Conservation (phyloP, 2,113 vertebrate genomes). For the Corvus cornix region DNA sequence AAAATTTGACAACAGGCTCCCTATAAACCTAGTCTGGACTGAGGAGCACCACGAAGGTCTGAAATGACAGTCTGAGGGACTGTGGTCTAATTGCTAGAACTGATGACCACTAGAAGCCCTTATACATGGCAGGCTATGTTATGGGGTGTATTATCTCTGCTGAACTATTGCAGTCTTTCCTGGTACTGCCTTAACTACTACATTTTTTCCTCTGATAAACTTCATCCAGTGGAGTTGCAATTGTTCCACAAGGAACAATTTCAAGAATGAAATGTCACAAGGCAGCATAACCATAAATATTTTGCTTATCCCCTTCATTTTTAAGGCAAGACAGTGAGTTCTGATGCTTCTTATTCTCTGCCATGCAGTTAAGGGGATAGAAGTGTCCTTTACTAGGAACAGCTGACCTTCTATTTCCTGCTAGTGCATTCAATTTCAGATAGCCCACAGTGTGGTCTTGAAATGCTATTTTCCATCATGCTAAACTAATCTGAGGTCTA, state of each 20-base stretch:
- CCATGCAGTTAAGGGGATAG: neutral
- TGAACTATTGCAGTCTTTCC: neutral
- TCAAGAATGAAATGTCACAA: neutral
- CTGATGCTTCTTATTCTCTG: constrained; percentile 1
- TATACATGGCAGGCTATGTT: neutral
- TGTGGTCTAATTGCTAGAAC: neutral
- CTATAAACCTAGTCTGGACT: neutral
- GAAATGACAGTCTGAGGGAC: neutral
- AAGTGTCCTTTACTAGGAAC: neutral
- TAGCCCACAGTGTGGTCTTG: neutral
- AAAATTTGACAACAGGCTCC: neutral
- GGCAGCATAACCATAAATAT: neutral
- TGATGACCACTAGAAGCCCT: neutral
- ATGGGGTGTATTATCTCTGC: neutral
- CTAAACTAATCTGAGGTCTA: neutral
- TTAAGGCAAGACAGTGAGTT: neutral
- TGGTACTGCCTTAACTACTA: neutral
- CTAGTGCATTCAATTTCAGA: constrained; percentile 12
- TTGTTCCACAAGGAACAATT: neutral
- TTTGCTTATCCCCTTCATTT: neutral
- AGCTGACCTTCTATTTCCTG: constrained; percentile 16
- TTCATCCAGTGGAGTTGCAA: neutral
- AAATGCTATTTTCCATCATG: neutral
- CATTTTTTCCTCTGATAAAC: neutral
- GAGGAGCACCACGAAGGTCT: neutral